Evolutionary conservation across 1,140 invertebrate genomes (phyloP), one percentile per base, ranked within the genome.

Genomic region (Batillaria attramentaria): DNA sequence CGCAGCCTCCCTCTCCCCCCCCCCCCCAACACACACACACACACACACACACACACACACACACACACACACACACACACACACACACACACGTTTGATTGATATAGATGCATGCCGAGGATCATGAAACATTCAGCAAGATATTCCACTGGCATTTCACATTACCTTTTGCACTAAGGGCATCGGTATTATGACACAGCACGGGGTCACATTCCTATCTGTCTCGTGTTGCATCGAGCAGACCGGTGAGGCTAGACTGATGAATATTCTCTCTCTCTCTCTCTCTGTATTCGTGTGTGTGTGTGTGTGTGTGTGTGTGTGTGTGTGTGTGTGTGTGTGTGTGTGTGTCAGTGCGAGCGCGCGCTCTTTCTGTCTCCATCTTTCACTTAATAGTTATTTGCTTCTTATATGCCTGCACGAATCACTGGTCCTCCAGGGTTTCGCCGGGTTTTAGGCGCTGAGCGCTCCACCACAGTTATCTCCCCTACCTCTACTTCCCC

Each of bases 21-120:
- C 10, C 33, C 28, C 33, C 62, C 33, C 62, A 65, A 33, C 62
- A 65, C 62, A 65, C 62, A 65, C 62, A 65, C 20, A 65, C 62
- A 24, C 62, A 65, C 62, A 33, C 28, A 24, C 62, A 33, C 62
- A 33, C 62, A 33, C 62, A 33, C 62, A 33, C 28, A 24, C 10
- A 33, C 62, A 33, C 62, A 33, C 62, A 20, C 28, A 65, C 28
- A n/a, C 24, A 60, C 6, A 31, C 6, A 6, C 57, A 5, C 5
- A 60, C 57, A 60, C 6, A 60, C 57, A 60, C 57, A 60, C 57
- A 60, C 24, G 31, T 6, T n/a, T 24, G n/a, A 60, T 6, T 10
- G 6, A 60, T 24, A 60, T 24, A 60, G 6, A 60, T 20, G 31
- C 6, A 60, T 20, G 31, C 57, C 24, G 57, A 60, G 8, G 24